These are phyloP conservation scores for Alfaro cultratus DNA, from an alignment of 2,797 vertebrate genomes.

Conservation along the genomic window DNA sequence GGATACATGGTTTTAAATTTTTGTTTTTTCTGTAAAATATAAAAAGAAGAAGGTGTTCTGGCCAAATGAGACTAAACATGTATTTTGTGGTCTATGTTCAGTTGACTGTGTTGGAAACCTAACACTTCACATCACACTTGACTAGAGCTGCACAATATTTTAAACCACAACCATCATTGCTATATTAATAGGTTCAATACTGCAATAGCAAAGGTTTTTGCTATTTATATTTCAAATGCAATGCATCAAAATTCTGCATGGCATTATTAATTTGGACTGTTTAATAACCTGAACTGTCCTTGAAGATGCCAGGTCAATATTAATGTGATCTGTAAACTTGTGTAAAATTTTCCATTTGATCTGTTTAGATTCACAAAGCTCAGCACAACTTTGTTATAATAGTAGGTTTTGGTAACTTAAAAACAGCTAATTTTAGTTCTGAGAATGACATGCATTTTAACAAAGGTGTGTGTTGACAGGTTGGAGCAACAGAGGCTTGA, in stretches of 20 bases:
- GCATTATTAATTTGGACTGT: not conserved
- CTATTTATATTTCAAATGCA: not conserved
- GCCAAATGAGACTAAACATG: not conserved
- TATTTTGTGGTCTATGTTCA: not conserved
- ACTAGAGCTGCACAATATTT: not conserved
- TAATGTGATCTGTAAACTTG: not conserved
- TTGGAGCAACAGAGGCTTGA: slow-evolving; percentile 79
- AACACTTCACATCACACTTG: not conserved
- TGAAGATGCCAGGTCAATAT: not conserved
- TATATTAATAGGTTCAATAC: not conserved
- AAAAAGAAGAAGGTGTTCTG: not conserved
- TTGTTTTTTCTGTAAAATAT: not conserved
- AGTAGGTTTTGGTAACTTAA: not conserved
- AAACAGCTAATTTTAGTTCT: slow-evolving; percentile 15
- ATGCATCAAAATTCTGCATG: not conserved
- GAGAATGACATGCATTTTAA: slow-evolving; percentile 9
- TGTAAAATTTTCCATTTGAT: not conserved
- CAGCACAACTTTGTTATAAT: not conserved
- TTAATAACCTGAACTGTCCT: not conserved
- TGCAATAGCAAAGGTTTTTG: not conserved
- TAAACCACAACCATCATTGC: not conserved
- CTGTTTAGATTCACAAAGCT: not conserved
- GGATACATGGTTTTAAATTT: not conserved
- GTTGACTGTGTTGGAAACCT: not conserved
- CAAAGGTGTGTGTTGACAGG: slow-evolving; percentile 57